These are phyloP conservation scores for Tenthredo scrophulariae DNA, from an alignment of 2,888 invertebrate species.

Conservation along the genomic window DNA sequence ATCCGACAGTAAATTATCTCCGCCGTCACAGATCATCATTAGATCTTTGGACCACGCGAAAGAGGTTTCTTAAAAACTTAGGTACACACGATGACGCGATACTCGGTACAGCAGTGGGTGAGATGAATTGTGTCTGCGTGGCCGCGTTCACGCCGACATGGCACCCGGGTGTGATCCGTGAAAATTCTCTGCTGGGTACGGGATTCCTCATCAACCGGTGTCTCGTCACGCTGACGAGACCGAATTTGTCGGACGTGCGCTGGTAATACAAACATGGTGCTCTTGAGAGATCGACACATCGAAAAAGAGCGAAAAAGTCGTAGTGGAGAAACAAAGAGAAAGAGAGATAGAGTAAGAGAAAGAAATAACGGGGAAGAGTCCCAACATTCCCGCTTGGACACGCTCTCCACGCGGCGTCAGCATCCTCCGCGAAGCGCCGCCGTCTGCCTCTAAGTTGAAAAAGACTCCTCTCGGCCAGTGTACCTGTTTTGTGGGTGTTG, in stretches of 20 bases:
- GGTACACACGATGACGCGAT: slow-evolving; percentile 34
- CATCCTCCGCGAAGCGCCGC: slow-evolving; percentile 51
- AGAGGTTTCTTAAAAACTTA: slow-evolving; percentile 1
- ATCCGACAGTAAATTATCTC: slow-evolving; percentile 30
- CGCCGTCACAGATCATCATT: slow-evolving; percentile 48
- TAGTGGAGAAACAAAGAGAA: slow-evolving; percentile 15
- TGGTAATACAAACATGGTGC: slow-evolving; percentile 47
- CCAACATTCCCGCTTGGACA: slow-evolving; percentile 67
- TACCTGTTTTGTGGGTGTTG: slow-evolving; percentile 16
- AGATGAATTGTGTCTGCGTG: slow-evolving; percentile 21
- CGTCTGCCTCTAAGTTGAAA: not conserved
- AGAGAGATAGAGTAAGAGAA: slow-evolving; percentile 55
- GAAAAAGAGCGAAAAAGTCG: slow-evolving; percentile 54
- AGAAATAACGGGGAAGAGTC: slow-evolving; percentile 47
- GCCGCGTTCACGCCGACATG: not conserved
- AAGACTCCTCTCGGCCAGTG: slow-evolving; percentile 5
- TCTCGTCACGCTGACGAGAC: slow-evolving; percentile 52
- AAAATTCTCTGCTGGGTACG: slow-evolving; percentile 27
- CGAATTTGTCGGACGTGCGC: slow-evolving; percentile 52
- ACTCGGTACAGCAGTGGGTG: slow-evolving; percentile 15
- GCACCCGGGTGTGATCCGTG: slow-evolving; percentile 49
- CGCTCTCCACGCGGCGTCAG: slow-evolving; percentile 65
- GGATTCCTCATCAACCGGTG: slow-evolving; percentile 52
- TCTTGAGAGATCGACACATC: slow-evolving; percentile 28
- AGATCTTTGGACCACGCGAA: slow-evolving; percentile 28